Evolutionary conservation across 2,797 vertebrate genomes (phyloP).

Genomic region (Cynopterus sphinx): DNA sequence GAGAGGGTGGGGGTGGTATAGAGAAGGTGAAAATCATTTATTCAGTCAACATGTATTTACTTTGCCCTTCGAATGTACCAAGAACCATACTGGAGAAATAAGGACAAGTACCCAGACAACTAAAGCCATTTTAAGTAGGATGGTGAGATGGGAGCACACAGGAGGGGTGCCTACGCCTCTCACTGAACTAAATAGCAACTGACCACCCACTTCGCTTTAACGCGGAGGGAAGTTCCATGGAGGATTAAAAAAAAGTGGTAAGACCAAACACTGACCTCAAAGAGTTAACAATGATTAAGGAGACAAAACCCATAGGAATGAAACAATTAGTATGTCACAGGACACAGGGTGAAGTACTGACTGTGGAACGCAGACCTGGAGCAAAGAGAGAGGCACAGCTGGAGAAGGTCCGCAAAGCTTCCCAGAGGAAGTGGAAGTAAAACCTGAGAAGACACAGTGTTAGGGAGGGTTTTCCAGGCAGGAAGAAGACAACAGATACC

Average conservation of each 20-base stretch:
- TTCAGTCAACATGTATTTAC: not conserved
- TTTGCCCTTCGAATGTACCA: not conserved
- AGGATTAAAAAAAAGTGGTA: not conserved
- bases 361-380: not conserved
- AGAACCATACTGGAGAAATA: not conserved
- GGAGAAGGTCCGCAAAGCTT: not conserved
- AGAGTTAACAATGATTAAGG: not conserved
- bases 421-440: not conserved
- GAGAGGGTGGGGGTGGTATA: not conserved
- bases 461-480: not conserved
- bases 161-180: not conserved
- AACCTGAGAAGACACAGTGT: not conserved
- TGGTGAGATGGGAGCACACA: not conserved
- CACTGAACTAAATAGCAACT: not conserved
- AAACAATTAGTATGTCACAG: not conserved
- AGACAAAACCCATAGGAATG: not conserved
- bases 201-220: not conserved
- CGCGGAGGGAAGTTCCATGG: not conserved
- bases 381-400: not conserved
- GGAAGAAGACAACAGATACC: not conserved
- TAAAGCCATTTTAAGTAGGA: not conserved
- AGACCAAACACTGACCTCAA: not conserved
- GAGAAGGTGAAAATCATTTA: not conserved
- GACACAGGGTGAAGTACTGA: not conserved
- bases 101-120: not conserved